Conservation (phyloP, 2,113 vertebrate species). For the Thamnophis sirtalis region DNA sequence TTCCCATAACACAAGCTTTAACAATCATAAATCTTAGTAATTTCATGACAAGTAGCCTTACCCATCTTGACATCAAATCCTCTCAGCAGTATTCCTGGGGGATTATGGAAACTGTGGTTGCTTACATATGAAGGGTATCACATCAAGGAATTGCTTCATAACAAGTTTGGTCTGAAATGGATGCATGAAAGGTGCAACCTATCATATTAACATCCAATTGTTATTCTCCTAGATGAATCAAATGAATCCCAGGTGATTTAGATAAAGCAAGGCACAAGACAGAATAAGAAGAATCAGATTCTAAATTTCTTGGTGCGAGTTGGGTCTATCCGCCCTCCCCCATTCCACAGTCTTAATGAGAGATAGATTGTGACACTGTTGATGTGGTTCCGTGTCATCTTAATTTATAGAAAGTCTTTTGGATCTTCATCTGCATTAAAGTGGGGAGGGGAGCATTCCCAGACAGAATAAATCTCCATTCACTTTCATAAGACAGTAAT, state of each 20-base stretch:
- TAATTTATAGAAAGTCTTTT: constrained; percentile 29
- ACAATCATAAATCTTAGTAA: neutral
- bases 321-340: neutral
- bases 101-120: neutral
- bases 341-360: neutral
- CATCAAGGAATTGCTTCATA: neutral
- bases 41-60: neutral
- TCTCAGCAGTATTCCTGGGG: neutral
- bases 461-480: constrained; percentile 37
- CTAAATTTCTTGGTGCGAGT: neutral
- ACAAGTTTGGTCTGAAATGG: neutral
- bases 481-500: constrained; percentile 37
- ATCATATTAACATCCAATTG: neutral
- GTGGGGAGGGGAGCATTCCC: neutral
- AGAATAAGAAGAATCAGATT: neutral
- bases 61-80: neutral
- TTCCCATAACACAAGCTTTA: neutral
- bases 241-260: neutral
- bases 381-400: constrained; percentile 22
- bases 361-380: constrained; percentile 13
- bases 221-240: neutral
- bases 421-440: constrained; percentile 48
- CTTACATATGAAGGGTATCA: neutral
- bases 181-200: neutral
- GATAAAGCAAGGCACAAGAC: neutral